phyloP scores from a whole-genome alignment of 2,888 invertebrate genomes.

The Sipha maydis region DNA sequence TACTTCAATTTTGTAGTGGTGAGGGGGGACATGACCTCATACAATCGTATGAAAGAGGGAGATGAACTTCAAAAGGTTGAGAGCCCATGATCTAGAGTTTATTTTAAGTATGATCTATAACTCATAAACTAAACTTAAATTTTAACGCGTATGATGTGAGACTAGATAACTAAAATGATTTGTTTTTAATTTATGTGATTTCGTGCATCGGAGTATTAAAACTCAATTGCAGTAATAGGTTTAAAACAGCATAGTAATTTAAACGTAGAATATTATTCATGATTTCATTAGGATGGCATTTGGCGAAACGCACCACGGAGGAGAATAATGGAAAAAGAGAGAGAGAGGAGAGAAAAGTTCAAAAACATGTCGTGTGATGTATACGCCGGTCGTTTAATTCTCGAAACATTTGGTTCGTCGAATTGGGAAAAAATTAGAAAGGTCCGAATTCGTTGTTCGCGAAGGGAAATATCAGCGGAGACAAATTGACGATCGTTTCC shows the following conservation, averaged over 20 bases:
- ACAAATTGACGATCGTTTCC: slow-evolving; percentile 59
- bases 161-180: neutral
- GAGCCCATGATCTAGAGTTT: neutral
- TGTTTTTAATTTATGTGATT: neutral
- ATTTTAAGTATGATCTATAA: neutral
- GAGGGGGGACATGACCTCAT: too few species aligned
- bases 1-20: too few species aligned
- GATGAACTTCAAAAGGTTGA: too few species aligned
- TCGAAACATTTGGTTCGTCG: neutral
- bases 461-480: slow-evolving; percentile 13
- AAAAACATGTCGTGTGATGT: neutral
- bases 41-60: too few species aligned
- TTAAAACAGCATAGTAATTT: neutral
- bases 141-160: neutral
- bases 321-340: too few species aligned
- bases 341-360: neutral
- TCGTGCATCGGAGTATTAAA: neutral
- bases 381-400: neutral
- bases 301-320: too few species aligned
- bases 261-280: neutral
- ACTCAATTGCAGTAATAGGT: neutral
- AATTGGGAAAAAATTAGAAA: slow-evolving; percentile 18
- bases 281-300: neutral
- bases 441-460: neutral
- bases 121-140: neutral